Evolutionary conservation across 2,113 vertebrate genomes (phyloP), one percentile per base, ranked within the genome.

Genomic region (Menidia beryllina): DNA sequence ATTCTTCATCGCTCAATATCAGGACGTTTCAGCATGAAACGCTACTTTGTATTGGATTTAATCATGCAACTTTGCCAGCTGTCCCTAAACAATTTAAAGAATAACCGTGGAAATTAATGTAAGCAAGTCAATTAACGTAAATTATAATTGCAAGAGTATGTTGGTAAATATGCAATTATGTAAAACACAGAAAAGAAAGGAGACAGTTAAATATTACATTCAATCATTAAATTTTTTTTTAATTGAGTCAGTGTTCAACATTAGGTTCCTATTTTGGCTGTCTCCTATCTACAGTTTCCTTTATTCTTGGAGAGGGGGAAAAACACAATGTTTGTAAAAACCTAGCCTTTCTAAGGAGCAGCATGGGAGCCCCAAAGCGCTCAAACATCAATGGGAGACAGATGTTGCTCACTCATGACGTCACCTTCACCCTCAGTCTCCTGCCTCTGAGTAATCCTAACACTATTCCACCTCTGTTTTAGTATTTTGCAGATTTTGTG

Each of bases 371-470:
- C 41, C 63, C 51, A 66, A 36, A 70, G 67, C 63, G 67, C 59
- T 52, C 64, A 15, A 60, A 66, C 43, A 74, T 41, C 85, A 90
- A 88, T 88, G 39, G 81, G 74, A 91, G 72, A 84, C 89, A 91
- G 89, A 91, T 90, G 89, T 85, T 84, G 75, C 71, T 57, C 48
- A 58, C n/a, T 10, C 34, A 84, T 85, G 84, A 87, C 61, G 41
- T 89, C 76, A 78, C 70, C 30, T 12, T 9, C 66, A 58, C 17
- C 47, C 47, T 55, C 48, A 51, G 7, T 38, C 48, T 36, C 39
- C 62, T 17, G 68, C 60, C 73, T 71, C 61, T 79, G 78, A 3
- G 49, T 72, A 72, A 72, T 80, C 55, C 68, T 64, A 82, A 64
- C 53, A 27, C 49, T 52, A 60, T 75, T 85, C 69, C 73, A 79